A percentile compares a stretch with the other conserved stretches of the same genome.
phyloP scores from a whole-genome alignment of 2,797 vertebrate species.

The Poeciliopsis presidionis region DNA sequence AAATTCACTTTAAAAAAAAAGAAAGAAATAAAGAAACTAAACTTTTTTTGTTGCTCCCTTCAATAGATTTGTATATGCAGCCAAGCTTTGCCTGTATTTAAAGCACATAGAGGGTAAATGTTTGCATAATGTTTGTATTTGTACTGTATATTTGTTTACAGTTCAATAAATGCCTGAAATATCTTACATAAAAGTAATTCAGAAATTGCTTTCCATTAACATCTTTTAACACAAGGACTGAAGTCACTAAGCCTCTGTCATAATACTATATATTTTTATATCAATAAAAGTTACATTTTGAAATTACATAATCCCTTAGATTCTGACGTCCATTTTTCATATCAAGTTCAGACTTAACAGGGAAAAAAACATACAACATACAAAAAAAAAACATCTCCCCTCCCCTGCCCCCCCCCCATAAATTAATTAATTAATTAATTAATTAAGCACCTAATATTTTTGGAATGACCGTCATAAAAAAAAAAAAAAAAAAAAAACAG shows the following conservation, averaged over 20 bases:
- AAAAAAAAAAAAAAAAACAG: too few relatives aligned
- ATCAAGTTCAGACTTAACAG: background rate
- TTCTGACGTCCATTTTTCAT: background rate
- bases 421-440: background rate
- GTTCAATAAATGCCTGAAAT: background rate
- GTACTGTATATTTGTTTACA: background rate
- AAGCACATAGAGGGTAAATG: background rate
- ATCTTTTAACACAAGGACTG: background rate
- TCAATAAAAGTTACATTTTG: background rate
- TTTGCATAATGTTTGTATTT: background rate
- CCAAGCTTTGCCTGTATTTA: background rate
- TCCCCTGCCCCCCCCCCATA: background rate
- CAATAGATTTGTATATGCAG: background rate
- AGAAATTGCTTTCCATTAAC: background rate
- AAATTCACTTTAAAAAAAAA: background rate
- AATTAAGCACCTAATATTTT: background rate
- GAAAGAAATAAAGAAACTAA: background rate
- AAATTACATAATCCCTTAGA: background rate
- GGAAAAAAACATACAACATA: background rate
- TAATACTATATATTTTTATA: background rate
- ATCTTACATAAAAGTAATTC: background rate
- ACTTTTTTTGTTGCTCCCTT: background rate
- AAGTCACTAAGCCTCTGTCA: background rate
- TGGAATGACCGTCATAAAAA: background rate
- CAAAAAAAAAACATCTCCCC: accelerated